A percentile compares a stretch with the other conserved stretches of the same genome.
These are phyloP conservation scores for Saccostrea cuccullata DNA, from an alignment of 1,140 invertebrate species.

Conservation along the genomic window DNA sequence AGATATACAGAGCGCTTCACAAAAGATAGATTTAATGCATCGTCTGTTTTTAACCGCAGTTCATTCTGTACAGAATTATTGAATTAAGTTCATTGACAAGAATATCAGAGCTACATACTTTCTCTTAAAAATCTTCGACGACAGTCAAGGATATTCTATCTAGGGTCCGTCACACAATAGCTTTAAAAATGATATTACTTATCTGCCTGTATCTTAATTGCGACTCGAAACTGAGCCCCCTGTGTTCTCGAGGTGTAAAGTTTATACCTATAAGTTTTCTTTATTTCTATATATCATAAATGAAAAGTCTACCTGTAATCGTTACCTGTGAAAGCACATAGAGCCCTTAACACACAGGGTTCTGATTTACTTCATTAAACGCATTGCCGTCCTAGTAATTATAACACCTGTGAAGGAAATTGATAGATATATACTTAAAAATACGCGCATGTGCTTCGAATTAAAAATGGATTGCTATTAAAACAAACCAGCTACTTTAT, in stretches of 20 bases:
- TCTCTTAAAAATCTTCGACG: not conserved
- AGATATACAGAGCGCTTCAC: not conserved
- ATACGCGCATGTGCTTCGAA: not conserved
- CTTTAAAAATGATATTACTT: not conserved
- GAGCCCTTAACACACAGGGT: not conserved
- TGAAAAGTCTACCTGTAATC: slow-evolving; percentile 1
- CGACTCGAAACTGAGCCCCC: not conserved
- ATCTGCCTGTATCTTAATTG: not conserved
- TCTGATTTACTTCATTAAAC: not conserved
- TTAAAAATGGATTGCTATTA: slow-evolving; percentile 6
- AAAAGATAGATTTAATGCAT: slow-evolving; percentile 28
- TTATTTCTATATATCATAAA: slow-evolving; percentile 5
- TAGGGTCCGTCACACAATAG: not conserved
- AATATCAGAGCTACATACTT: not conserved
- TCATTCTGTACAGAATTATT: slow-evolving; percentile 2
- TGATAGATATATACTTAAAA: not conserved
- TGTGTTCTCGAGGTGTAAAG: no score
- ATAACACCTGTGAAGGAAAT: not conserved
- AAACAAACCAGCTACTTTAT: not conserved
- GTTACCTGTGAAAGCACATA: not conserved
- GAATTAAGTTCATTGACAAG: not conserved
- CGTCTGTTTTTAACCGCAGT: slow-evolving; percentile 13
- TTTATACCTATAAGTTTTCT: not conserved
- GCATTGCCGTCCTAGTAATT: not conserved
- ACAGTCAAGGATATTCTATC: not conserved